Conservation (phyloP, 2,888 invertebrate genomes). For the Athetis lepigone region DNA sequence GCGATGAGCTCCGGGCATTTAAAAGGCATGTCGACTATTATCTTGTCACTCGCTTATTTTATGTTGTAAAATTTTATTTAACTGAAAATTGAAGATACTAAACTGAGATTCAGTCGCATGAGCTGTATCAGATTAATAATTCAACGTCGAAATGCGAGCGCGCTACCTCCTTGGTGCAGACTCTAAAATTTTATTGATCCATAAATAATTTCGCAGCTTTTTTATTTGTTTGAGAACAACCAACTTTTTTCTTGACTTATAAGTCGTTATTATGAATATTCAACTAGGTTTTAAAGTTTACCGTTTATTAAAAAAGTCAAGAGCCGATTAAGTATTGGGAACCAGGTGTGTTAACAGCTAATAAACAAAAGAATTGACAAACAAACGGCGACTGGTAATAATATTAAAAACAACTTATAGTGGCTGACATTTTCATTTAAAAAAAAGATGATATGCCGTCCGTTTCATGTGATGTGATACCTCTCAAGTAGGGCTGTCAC, state of each 20-base stretch:
- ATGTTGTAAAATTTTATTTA: conserved; percentile 37
- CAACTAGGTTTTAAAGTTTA: conserved; percentile 51
- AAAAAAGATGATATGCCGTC: conserved; percentile 79
- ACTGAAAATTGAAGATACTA: conserved; percentile 23
- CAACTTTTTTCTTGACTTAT: conserved; percentile 21
- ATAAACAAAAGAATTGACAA: conserved; percentile 80
- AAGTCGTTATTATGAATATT: conserved; percentile 41
- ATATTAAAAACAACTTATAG: conserved; percentile 76
- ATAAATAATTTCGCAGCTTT: conserved; percentile 48
- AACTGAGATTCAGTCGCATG: conserved; percentile 13
- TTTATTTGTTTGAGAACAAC: conserved; percentile 27
- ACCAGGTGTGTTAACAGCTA: conserved; percentile 67
- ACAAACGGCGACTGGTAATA: conserved; percentile 81
- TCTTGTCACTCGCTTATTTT: conserved; percentile 58
- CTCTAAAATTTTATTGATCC: conserved; percentile 51
- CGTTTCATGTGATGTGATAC: conserved; percentile 69
- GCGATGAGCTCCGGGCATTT: conserved; percentile 58
- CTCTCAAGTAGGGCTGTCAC: conserved; percentile 68
- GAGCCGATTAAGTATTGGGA: conserved; percentile 49
- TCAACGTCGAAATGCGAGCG: conserved; percentile 12
- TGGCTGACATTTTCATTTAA: conserved; percentile 86
- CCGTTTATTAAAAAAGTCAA: conserved; percentile 59
- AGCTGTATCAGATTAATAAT: conserved; percentile 22
- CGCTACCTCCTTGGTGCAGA: conserved; percentile 2
- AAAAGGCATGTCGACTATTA: conserved; percentile 58